Evolutionary conservation across 2,113 vertebrate genomes (phyloP), one percentile per base, ranked within the genome.

Genomic region (Psettodes erumei): DNA sequence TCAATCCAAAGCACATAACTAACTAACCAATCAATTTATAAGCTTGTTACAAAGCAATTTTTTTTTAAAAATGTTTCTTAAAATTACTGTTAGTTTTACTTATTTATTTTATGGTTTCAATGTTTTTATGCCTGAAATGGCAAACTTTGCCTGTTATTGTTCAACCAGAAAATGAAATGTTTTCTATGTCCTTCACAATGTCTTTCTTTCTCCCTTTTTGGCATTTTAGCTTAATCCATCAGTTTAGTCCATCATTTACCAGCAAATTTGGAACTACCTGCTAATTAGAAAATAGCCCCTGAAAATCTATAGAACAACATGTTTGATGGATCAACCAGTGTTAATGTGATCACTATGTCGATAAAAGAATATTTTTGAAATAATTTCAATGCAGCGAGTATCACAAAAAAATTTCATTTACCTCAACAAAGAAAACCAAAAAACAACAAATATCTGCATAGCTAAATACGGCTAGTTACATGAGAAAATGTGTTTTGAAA

Each of bases 381-480:
- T n/a, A n/a, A n/a, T 16, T 32, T 30, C 16, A 28, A n/a, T 6
- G 12, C 7, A 23, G 19, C 8, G 43, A 48, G 37, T 11, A 56
- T 40, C n/a, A n/a, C n/a, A n/a, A n/a, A n/a, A 12, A 16, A 58
- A 63, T 40, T 58, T 3, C 2, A 21, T 28, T 54, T 4, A 42
- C 11, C n/a, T 59, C 9, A 3, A 5, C 32, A 60, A 55, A 61
- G 21, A 65, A 70, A 74, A 30, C 13, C 30, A 18, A 28, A n/a
- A n/a, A n/a, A n/a, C n/a, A n/a, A n/a, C n/a, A 56, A 45, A 18
- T 74, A 28, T 80, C 7, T 45, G 42, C 65, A 53, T 33, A 35
- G 43, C 42, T 58, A 47, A 47, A 82, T 37, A 30, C 8, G 32
- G 64, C 33, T 21, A 33, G 25, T 66, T 47, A 35, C 37, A 71